Evolutionary conservation across 2,113 vertebrate genomes (phyloP), one percentile per base, ranked within the genome.

Genomic region (Hiodon alosoides): DNA sequence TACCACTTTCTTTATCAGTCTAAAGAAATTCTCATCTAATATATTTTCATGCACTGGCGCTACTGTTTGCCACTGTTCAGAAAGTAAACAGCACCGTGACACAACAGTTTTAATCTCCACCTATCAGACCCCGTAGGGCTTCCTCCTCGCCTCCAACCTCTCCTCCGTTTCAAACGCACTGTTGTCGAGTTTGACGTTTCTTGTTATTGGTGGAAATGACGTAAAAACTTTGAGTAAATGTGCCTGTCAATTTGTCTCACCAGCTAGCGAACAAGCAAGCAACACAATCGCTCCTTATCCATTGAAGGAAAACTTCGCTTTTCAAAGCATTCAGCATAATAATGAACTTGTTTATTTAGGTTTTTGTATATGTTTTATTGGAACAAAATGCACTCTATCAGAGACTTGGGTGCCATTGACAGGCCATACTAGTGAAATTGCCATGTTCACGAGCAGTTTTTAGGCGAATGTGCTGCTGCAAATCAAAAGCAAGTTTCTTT

Each of bases 151-250:
- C 81, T 76, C 62, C 78, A 11, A 6, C 66, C 5, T 53, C 67
- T 69, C 78, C 79, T 8, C 78, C 55, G 48, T 61, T 5, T 67
- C 67, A 58, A 67, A 70, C 60, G 64, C 79, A 52, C 76, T 52
- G 81, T 61, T 79, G 81, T 78, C 71, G 64, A 4, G 54, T 75
- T 76, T 85, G 82, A 86, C 84, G 83, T 84, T 79, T 71, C 71
- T 73, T 84, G 82, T 84, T 85, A 69, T 81, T 74, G 73, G 74
- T 73, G 79, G 84, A 85, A 81, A 67, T 83, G 79, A 83, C 82
- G 82, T 73, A 55, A 11, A 7, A 6, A 4, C 1, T 3, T 0
- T 0, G 46, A 55, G 77, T 72, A 83, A 53, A 78, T 48, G 0
- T n/a, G 16, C 0, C 54, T n/a, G 17, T 58, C 8, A 31, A 62